Conservation (phyloP, 2,113 vertebrate species). For the Cepphus grylle region DNA sequence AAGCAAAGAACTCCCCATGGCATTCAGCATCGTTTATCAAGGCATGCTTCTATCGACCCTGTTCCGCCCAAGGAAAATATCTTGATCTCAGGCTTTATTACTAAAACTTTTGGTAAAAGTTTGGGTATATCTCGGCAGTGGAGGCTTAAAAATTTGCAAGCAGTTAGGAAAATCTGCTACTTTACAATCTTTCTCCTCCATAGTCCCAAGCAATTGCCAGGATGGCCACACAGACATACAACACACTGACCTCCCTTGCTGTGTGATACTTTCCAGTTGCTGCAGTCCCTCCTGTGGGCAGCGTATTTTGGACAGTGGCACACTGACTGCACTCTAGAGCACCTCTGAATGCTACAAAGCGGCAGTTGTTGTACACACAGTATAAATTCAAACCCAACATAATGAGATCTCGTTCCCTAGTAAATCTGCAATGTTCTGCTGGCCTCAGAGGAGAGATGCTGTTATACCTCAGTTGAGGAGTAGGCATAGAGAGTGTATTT, state of each 20-base stretch:
- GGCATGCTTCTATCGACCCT: rapidly evolving
- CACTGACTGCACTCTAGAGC: neutral
- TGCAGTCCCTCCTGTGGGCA: neutral
- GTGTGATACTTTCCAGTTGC: neutral
- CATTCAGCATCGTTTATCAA: neutral
- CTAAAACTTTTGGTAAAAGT: neutral
- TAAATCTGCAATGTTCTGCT: neutral
- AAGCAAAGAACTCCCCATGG: neutral
- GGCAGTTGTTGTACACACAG: neutral
- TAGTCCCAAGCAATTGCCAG: neutral
- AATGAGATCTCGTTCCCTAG: neutral
- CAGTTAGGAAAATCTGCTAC: neutral
- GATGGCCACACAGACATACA: neutral
- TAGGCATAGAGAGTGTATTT: neutral
- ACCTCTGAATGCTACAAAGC: neutral
- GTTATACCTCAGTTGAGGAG: neutral
- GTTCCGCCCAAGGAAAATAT: neutral
- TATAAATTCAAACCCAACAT: neutral
- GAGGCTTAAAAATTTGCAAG: neutral
- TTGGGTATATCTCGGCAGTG: neutral
- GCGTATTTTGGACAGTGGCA: neutral
- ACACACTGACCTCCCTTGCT: neutral
- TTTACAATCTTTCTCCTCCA: neutral
- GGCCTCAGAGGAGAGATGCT: neutral
- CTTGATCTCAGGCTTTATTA: neutral